phyloP scores from a whole-genome alignment of 2,113 vertebrate genomes.

The Spermophilus dauricus region DNA sequence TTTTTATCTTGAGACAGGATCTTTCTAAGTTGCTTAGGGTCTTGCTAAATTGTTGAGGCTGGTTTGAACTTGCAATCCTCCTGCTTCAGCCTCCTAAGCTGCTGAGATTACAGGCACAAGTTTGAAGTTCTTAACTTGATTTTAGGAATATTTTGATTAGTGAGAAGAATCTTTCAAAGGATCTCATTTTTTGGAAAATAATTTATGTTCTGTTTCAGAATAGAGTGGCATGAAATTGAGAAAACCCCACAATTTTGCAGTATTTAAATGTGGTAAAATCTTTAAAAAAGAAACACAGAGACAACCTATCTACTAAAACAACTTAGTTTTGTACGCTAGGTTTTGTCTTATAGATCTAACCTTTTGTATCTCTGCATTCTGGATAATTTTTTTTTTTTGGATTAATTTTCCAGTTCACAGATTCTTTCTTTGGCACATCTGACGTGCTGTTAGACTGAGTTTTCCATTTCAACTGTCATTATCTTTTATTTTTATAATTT shows the following conservation, averaged over 20 bases:
- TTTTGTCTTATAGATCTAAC: background rate
- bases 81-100: too few relatives aligned
- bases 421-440: background rate
- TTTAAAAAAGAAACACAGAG: background rate
- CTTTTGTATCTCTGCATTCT: background rate
- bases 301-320: background rate
- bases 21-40: too few relatives aligned
- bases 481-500: constrained; percentile 22
- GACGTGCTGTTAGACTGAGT: background rate
- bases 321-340: background rate
- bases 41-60: too few relatives aligned
- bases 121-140: constrained; percentile 33
- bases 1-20: too few relatives aligned
- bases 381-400: background rate
- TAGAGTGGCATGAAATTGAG: background rate
- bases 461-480: background rate
- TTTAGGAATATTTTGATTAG: constrained; percentile 28
- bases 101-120: background rate
- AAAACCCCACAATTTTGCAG: background rate
- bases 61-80: too few relatives aligned
- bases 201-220: background rate
- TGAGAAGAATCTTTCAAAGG: background rate
- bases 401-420: background rate
- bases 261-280: background rate
- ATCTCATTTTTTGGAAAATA: background rate